These are phyloP conservation scores for Acrocyrtus sp. DNA, from an alignment of 2,888 invertebrate species.

Conservation along the genomic window DNA sequence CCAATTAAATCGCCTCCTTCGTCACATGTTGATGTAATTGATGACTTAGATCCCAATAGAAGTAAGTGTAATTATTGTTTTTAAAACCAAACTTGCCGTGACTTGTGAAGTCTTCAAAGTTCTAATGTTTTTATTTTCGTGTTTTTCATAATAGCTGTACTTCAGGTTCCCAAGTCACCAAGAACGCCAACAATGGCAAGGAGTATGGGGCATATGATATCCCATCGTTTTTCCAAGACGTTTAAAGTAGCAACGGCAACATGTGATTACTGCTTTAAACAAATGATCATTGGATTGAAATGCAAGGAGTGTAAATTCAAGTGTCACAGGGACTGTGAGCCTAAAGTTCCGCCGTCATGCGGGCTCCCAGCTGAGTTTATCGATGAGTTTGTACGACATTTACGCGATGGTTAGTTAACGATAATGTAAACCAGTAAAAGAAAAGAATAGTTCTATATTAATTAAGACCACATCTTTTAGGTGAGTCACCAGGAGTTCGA, in stretches of 20 bases:
- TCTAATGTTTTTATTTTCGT: constrained; percentile 45
- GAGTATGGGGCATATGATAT: constrained; percentile 88
- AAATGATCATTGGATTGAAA: constrained; percentile 86
- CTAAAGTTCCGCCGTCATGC: constrained; percentile 92
- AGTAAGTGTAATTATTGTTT: constrained; percentile 33
- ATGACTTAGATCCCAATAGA: constrained; percentile 59
- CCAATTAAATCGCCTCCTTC: constrained; percentile 74
- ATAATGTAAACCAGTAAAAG: not conserved
- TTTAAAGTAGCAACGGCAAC: constrained; percentile 90
- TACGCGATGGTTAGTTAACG: constrained; percentile 68
- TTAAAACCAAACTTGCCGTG: not conserved
- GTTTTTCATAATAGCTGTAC: constrained; percentile 66
- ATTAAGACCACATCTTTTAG: constrained; percentile 14
- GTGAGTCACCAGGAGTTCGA: constrained; percentile 48
- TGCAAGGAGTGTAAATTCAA: constrained; percentile 96
- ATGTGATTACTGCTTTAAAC: constrained; percentile 90
- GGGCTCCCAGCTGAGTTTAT: constrained; percentile 88
- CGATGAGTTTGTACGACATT: constrained; percentile 77
- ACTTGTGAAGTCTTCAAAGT: not conserved
- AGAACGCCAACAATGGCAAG: constrained; percentile 81
- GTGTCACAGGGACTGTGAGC: constrained; percentile 88
- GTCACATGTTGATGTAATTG: constrained; percentile 61
- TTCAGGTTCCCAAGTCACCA: constrained; percentile 76
- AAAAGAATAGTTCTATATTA: not conserved
- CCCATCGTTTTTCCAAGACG: constrained; percentile 89